Evolutionary conservation across 2,888 invertebrate species (phyloP).

Genomic region (Ophion ventricosus): DNA sequence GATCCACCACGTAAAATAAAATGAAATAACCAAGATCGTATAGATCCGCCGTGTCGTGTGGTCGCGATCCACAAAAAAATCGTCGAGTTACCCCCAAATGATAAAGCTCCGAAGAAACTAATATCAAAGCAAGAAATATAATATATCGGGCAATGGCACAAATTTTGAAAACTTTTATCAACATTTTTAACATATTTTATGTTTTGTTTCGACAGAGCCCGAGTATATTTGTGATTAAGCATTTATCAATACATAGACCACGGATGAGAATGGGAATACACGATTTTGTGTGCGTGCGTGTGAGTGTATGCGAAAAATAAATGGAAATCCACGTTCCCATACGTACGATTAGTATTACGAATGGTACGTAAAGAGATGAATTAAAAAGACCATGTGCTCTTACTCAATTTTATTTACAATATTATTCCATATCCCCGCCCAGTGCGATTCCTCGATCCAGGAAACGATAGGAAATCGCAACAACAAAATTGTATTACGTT

Average conservation of each 20-base stretch:
- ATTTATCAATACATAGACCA: background rate
- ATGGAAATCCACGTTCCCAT: slow-evolving; percentile 28
- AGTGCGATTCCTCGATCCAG: background rate
- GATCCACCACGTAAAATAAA: slow-evolving; percentile 35
- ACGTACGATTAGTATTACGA: slow-evolving; percentile 35
- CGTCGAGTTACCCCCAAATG: background rate
- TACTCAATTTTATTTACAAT: slow-evolving; percentile 31
- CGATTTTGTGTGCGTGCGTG: slow-evolving; percentile 1
- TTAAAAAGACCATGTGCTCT: slow-evolving; percentile 46
- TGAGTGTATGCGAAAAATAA: slow-evolving; percentile 19
- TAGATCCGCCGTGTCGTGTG: slow-evolving; percentile 2
- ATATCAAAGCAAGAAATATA: slow-evolving; percentile 7
- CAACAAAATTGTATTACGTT: background rate
- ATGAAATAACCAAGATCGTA: background rate
- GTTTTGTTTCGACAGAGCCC: background rate
- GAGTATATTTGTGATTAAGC: background rate
- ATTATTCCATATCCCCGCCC: slow-evolving; percentile 3
- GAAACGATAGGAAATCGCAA: background rate
- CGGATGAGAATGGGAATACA: background rate
- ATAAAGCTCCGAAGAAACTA: background rate
- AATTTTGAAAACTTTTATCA: slow-evolving; percentile 16
- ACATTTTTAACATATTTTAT: background rate
- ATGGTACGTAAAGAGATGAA: slow-evolving; percentile 30
- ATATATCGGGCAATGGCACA: slow-evolving; percentile 50
- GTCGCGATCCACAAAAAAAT: slow-evolving; percentile 26